Conservation (phyloP, 1,140 invertebrate genomes). For the Pseudomyrmex gracilis region DNA sequence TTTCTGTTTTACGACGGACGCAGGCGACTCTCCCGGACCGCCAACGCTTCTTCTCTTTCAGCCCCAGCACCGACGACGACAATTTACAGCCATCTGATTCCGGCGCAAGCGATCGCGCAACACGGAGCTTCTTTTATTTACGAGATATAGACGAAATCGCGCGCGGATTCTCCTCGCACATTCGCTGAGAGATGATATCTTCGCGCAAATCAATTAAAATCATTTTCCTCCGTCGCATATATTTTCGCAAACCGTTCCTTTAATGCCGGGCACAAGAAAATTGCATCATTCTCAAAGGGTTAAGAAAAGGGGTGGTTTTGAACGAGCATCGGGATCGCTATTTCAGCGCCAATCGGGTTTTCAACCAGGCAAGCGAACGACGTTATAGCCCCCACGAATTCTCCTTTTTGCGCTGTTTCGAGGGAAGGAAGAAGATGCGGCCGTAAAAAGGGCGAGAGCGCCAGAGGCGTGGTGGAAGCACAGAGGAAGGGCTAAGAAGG, state of each 20-base stretch:
- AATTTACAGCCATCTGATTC: conserved; percentile 82
- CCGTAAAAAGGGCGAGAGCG: conserved; percentile 57
- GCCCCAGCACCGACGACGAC: conserved; percentile 58
- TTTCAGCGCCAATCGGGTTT: conserved; percentile 63
- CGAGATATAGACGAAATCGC: conserved; percentile 66
- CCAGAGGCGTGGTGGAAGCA: conserved; percentile 42
- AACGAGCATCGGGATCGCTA: conserved; percentile 58
- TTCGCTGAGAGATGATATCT: too few species aligned
- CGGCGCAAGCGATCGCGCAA: conserved; percentile 69
- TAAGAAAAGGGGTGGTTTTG: conserved; percentile 7
- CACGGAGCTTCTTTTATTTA: conserved; percentile 73
- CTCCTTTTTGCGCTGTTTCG: conserved; percentile 62
- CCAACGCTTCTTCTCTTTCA: conserved; percentile 46
- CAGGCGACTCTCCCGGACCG: conserved; percentile 16
- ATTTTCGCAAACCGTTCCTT: conserved; percentile 34
- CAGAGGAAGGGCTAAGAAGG: conserved; percentile 31
- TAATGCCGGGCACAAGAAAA: conserved; percentile 36
- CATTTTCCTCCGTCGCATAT: conserved; percentile 6
- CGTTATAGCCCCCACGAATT: conserved; percentile 32
- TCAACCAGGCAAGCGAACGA: conserved; percentile 58
- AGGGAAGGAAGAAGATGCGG: conserved; percentile 33
- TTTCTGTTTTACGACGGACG: conserved; percentile 47
- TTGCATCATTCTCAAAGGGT: conserved; percentile 56
- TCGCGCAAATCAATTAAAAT: conserved; percentile 12
- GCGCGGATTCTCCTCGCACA: too few species aligned